phyloP scores from a whole-genome alignment of 2,113 vertebrate genomes.

The Ictalurus furcatus region DNA sequence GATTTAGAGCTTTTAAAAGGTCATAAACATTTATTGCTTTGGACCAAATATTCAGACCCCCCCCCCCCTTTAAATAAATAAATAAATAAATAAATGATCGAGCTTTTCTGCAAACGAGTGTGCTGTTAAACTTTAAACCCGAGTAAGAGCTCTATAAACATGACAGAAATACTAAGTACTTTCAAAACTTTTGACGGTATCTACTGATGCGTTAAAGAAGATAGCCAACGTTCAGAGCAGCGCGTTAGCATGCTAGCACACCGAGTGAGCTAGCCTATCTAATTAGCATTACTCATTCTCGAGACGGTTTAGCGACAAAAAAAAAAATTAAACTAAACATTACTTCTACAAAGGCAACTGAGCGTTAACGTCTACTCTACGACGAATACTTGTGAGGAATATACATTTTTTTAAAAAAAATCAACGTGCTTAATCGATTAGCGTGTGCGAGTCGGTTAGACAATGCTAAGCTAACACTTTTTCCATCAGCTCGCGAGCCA shows the following conservation, averaged over 20 bases:
- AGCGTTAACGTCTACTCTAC: not conserved
- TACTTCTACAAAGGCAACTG: not conserved
- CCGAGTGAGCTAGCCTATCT: not conserved
- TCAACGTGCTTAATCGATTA: not conserved
- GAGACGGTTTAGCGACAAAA: not conserved
- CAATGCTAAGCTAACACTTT: slow-evolving; percentile 16
- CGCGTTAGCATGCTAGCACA: not conserved
- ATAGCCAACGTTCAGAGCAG: not conserved
- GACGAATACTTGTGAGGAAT: not conserved
- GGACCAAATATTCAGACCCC: no score
- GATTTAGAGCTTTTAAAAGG: no score
- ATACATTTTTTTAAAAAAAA: no score
- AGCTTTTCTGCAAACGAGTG: not conserved
- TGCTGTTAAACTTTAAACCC: not conserved
- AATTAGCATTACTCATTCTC: not conserved
- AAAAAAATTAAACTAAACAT: not conserved
- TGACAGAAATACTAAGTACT: no score
- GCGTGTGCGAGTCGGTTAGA: not conserved
- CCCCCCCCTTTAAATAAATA: not conserved
- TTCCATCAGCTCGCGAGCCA: not conserved
- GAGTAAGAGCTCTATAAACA: not conserved
- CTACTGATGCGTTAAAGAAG: not conserved
- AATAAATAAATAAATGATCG: no score
- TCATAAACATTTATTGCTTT: no score
- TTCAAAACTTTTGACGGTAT: no score